Evolutionary conservation across 2,113 vertebrate species (phyloP).

Genomic region (Osmerus eperlanus): DNA sequence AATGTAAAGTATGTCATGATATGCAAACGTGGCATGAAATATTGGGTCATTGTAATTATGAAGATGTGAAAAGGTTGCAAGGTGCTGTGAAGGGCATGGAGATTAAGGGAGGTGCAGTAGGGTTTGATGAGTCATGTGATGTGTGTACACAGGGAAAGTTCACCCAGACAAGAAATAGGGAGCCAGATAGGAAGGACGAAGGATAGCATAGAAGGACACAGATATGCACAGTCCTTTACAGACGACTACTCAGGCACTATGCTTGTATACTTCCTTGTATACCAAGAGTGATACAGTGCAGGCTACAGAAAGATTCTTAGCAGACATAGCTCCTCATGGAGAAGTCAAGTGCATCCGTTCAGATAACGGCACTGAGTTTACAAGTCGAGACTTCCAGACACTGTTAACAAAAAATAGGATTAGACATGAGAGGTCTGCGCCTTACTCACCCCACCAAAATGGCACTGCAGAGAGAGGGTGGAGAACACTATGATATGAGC

Average conservation of each 20-base stretch:
- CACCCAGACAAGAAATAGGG: conserved; percentile 13
- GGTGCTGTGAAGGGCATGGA: conserved; percentile 2
- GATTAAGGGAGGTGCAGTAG: conserved; percentile 14
- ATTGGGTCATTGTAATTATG: conserved; percentile 22
- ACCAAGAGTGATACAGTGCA: conserved; percentile 19
- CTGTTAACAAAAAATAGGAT: conserved; percentile 27
- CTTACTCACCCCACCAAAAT: conserved; percentile 45
- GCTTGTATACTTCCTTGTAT: conserved; percentile 20
- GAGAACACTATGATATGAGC: conserved; percentile 22
- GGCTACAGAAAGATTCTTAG: conserved; percentile 25
- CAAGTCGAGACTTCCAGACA: conserved; percentile 15
- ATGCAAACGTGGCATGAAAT: conserved; percentile 34
- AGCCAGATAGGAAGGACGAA: not conserved
- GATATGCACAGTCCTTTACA: conserved; percentile 25
- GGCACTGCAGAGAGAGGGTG: conserved; percentile 31
- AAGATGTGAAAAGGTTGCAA: conserved; percentile 16
- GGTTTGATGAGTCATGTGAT: conserved; percentile 6
- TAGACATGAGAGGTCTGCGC: conserved; percentile 32
- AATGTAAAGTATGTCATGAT: conserved; percentile 15
- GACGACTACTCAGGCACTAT: conserved; percentile 13
- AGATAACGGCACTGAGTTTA: conserved; percentile 42
- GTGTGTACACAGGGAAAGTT: conserved; percentile 23
- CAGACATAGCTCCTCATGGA: conserved; percentile 24
- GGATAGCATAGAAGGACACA: conserved; percentile 16
- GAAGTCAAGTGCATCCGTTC: conserved; percentile 33